phyloP scores from a whole-genome alignment of 2,113 vertebrate species.

The Triplophysa tibetana region DNA sequence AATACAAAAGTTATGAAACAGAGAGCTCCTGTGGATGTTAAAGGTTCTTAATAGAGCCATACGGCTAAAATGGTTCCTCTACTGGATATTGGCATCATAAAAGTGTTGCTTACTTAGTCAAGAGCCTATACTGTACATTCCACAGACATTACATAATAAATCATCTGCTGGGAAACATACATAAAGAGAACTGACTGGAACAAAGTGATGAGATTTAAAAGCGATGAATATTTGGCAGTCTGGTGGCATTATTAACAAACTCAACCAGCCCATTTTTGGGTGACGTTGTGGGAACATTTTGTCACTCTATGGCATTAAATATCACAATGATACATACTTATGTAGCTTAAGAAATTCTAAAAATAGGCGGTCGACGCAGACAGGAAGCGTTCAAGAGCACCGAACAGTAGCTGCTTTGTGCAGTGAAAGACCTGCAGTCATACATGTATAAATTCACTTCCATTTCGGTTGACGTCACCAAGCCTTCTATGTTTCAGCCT shows the following conservation, averaged over 20 bases:
- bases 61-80: too few species aligned
- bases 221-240: not conserved
- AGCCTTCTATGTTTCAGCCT: too few species aligned
- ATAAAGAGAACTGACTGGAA: not conserved
- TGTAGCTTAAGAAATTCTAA: constrained; percentile 19
- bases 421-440: not conserved
- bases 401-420: constrained; percentile 38
- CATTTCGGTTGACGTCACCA: too few species aligned
- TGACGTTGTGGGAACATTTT: constrained; percentile 35
- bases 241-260: not conserved
- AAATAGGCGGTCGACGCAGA: constrained; percentile 32
- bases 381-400: constrained; percentile 1
- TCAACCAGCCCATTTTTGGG: not conserved
- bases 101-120: too few species aligned
- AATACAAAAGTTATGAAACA: too few species aligned
- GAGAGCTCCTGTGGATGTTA: too few species aligned
- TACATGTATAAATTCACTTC: not conserved
- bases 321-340: not conserved
- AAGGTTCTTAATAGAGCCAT: too few species aligned
- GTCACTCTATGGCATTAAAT: constrained; percentile 18
- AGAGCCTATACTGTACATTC: not conserved
- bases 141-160: not conserved
- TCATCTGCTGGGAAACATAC: not conserved
- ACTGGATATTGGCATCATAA: too few species aligned
- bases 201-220: not conserved